Base-by-base conservation (phyloP, 2,888 invertebrate species). In the Epistrophe grossulariae region DNA sequence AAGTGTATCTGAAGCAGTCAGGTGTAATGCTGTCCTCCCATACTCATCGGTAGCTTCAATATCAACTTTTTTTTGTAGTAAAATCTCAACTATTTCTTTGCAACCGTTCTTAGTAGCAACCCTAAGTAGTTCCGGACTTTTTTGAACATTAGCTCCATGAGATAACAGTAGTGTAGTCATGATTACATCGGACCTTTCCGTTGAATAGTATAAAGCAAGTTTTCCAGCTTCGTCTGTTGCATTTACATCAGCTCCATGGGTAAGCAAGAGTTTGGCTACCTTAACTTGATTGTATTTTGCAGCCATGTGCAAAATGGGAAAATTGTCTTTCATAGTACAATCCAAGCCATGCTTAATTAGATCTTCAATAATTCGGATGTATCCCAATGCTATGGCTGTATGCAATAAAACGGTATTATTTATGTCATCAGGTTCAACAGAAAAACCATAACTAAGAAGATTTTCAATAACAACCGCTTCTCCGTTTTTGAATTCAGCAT, bases 231-330 rank as follows among this genome's bases (percentile, higher is more conserved):
- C 1, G 11, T 48, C 48, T 2, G 1, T 17, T 13, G 45, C 66
- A 48, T 66, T 17, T 17, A 66, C 66, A 66, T 48, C n/a, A 48
- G 31, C 31, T 35, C 66, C 66, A 48, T 48, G 5, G 11, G 15
- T 9, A 7, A 66, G 45, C 17, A 66, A 66, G 4, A 66, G 48
- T 48, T 45, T 17, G 13, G 17, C 66, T 17, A 50, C 17, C 3
- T 48, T 17, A 8, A n/a, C 4, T 13, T 66, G 11, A 1, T 13
- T 10, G 8, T 10, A 35, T 48, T 66, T 11, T 31, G n/a, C 19
- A 35, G 66, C 48, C 17, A 48, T 48, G n/a, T 64, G 43, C 9
- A 64, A 45, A 31, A 8, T 7, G 10, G 0, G 10, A 10, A 0
- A 17, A 17, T 35, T 35, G 10, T 9, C 10, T 10, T 3, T n/a